Evolutionary conservation across 2,888 invertebrate species (phyloP).

Genomic region (Thymelicus sylvestris): DNA sequence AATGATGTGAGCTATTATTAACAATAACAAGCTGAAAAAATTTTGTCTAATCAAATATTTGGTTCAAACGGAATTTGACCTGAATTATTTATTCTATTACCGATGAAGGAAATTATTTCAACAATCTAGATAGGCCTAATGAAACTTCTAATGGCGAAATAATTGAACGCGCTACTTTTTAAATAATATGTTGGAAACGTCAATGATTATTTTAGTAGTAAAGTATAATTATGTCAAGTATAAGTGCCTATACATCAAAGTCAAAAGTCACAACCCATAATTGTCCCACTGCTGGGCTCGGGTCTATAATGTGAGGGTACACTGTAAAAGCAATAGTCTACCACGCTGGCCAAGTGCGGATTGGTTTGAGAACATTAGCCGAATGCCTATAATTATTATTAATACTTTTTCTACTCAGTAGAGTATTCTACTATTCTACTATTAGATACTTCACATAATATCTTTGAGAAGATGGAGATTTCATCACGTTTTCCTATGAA

Average conservation of each 20-base stretch:
- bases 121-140: conserved; percentile 59
- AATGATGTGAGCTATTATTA: not conserved
- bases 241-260: not conserved
- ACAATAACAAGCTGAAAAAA: not conserved
- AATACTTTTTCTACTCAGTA: no score
- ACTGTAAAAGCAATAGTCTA: no score
- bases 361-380: no score
- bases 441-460: no score
- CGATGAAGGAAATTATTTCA: conserved; percentile 50
- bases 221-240: not conserved
- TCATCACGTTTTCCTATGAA: no score
- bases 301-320: no score
- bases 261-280: no score
- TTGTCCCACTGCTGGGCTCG: no score
- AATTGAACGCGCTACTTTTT: conserved; percentile 62
- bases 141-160: conserved; percentile 67
- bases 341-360: no score
- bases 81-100: conserved; percentile 36
- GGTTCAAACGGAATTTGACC: not conserved
- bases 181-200: conserved; percentile 24
- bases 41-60: not conserved
- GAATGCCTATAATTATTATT: no score
- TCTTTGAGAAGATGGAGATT: no score
- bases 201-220: conserved; percentile 15
- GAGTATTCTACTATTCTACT: no score